A percentile compares a stretch with the other conserved stretches of the same genome.
phyloP scores from a whole-genome alignment of 1,140 invertebrate genomes.

The Lamellibrachia luymesi region DNA sequence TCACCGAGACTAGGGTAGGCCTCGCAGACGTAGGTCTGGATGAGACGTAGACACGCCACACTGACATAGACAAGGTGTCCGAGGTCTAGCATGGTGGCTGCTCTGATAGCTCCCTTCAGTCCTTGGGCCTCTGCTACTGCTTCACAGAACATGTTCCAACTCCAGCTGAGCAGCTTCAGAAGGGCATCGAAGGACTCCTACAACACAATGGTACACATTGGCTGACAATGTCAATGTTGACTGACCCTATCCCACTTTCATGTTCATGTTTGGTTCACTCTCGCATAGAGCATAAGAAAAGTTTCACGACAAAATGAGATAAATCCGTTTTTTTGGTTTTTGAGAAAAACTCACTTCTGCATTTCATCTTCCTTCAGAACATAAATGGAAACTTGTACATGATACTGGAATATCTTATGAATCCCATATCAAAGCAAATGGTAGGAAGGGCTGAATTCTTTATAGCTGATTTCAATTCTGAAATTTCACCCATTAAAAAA shows the following conservation, averaged over 20 bases:
- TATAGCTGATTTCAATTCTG: no score
- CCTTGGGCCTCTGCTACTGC: slow-evolving; percentile 59
- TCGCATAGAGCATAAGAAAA: no score
- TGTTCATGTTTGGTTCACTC: no score
- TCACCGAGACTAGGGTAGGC: slow-evolving; percentile 76
- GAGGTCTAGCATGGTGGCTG: slow-evolving; percentile 60
- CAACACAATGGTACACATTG: neutral
- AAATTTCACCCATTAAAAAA: no score
- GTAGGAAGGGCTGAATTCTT: no score
- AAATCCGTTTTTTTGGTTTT: no score
- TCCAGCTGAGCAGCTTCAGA: slow-evolving; percentile 63
- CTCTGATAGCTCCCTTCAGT: slow-evolving; percentile 41
- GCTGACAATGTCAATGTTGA: neutral
- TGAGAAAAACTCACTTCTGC: no score
- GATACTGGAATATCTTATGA: no score
- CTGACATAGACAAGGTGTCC: slow-evolving; percentile 86
- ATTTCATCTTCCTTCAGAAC: no score
- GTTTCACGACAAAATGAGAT: no score
- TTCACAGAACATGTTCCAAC: slow-evolving; percentile 61
- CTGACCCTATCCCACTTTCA: neutral
- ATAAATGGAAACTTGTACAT: no score
- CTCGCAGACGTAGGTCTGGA: slow-evolving; percentile 83
- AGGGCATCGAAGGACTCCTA: slow-evolving; percentile 81
- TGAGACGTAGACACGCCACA: slow-evolving; percentile 75
- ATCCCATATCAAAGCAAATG: no score